These are phyloP conservation scores for Eupithecia abbreviata DNA, from an alignment of 2,888 invertebrate species.

Conservation along the genomic window DNA sequence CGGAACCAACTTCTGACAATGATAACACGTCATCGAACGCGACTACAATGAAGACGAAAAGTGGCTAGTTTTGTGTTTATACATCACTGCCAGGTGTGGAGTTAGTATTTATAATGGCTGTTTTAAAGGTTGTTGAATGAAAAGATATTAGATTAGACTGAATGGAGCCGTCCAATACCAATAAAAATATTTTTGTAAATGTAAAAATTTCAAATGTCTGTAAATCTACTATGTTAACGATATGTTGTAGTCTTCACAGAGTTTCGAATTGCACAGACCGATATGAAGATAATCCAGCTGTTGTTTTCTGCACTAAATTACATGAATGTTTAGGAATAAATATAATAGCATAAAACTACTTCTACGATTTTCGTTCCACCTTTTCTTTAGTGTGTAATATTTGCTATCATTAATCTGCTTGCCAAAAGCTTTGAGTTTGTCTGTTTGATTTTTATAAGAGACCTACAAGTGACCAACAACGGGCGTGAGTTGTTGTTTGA, in stretches of 20 bases:
- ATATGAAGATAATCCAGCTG: conserved; percentile 47
- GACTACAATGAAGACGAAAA: conserved; percentile 74
- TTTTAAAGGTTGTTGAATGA: conserved; percentile 38
- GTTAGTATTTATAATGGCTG: conserved; percentile 1
- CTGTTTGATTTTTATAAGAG: too few relatives aligned
- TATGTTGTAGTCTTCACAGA: conserved; percentile 65
- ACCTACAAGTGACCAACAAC: neutral
- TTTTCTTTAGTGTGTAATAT: neutral
- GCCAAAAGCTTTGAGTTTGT: too few relatives aligned
- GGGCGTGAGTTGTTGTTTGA: neutral
- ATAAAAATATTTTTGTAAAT: conserved; percentile 58
- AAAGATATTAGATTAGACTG: conserved; percentile 53
- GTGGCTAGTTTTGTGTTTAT: conserved; percentile 56
- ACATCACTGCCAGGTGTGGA: conserved; percentile 51
- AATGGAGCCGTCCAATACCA: conserved; percentile 55
- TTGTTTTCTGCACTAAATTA: conserved; percentile 57
- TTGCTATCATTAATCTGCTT: neutral
- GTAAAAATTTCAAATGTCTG: conserved; percentile 34
- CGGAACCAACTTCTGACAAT: conserved; percentile 83
- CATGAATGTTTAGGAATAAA: conserved; percentile 14
- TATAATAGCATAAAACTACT: neutral
- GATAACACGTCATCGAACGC: conserved; percentile 71
- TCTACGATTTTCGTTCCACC: neutral
- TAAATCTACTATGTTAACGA: conserved; percentile 20
- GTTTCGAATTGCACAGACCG: conserved; percentile 53